Base-by-base conservation (phyloP, 1,140 invertebrate species). In the Lordiphosa collinella region DNA sequence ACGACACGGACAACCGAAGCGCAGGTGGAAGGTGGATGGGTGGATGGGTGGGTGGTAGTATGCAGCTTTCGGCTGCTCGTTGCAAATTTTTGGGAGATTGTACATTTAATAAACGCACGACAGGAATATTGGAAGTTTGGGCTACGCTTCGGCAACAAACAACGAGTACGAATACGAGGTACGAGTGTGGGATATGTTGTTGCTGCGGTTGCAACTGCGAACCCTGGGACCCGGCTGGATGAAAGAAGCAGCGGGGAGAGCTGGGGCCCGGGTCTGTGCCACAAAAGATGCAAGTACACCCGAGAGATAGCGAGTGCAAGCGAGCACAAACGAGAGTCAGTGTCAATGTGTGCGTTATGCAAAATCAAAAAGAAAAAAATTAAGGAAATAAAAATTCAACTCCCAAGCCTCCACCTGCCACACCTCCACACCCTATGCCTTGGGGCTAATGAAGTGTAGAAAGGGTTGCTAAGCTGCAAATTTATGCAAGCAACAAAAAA, bases 61-160 rank as follows among this genome's bases (percentile, higher is more conserved):
- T 29, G 41, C 40, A 44, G 41, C 29, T 44, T 47, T 52, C 43
- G 52, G 60, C 51, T 51, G 60, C 51, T 51, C 43, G 62, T 61
- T 44, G 41, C 41, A 59, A 46, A 56, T 72, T 64, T 64, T 68
- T 59, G 36, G 70, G 36, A 51, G 55, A 51, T 47, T 68, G 54
- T 64, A 68, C 55, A 59, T 75, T 75, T 68, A 74, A 69, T 59
- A 68, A 74, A 74, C 55, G 36, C 54, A 63, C 63, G 50, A 53
- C 65, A 79, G 71, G 48, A 59, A 65, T 57, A 51, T 58, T 59
- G 69, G 54, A 68, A 64, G 59, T 64, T 64, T 34, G 31, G 47
- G 41, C 35, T 29, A 44, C 22, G 22, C 18, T 44, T 44, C 41
- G 41, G 41, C 22, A 18, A 18, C 11, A 29, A 44, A 44, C 41